phyloP scores from a whole-genome alignment of 2,888 invertebrate species.

The Trissolcus japonicus region DNA sequence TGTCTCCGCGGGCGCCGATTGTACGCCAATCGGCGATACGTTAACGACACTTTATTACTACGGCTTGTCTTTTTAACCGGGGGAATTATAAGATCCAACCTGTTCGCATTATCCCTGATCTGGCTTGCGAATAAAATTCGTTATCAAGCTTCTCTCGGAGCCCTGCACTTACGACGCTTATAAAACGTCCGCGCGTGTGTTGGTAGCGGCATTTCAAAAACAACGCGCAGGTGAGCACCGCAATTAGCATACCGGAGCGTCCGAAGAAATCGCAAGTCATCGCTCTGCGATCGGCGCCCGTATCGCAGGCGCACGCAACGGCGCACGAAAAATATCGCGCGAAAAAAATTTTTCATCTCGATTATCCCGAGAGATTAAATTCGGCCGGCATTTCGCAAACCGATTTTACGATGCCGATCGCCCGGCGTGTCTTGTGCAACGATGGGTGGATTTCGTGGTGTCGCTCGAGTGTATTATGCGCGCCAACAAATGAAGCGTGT shows the following conservation, averaged over 20 bases:
- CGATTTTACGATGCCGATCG: conserved; percentile 15
- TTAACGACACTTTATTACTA: conserved; percentile 47
- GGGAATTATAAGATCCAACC: conserved; percentile 43
- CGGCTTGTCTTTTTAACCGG: conserved; percentile 18
- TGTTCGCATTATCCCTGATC: conserved; percentile 46
- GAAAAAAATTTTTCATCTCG: neutral
- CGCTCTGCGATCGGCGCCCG: conserved; percentile 11
- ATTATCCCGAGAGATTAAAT: conserved; percentile 22
- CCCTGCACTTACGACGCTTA: conserved; percentile 28
- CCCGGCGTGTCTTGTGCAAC: conserved; percentile 7
- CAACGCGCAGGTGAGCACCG: conserved; percentile 39
- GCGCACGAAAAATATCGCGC: conserved; percentile 19
- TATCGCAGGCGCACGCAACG: conserved; percentile 11
- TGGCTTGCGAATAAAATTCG: conserved; percentile 42
- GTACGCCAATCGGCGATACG: conserved; percentile 34
- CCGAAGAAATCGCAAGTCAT: conserved; percentile 53
- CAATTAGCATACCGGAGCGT: conserved; percentile 59
- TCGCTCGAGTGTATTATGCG: conserved; percentile 18
- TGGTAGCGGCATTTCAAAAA: conserved; percentile 47
- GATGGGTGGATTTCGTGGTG: conserved; percentile 30
- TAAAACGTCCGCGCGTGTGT: conserved; percentile 35
- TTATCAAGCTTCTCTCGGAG: conserved; percentile 31
- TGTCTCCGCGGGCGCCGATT: conserved; percentile 43
- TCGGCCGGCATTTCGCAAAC: conserved; percentile 16
- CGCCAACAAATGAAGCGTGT: conserved; percentile 47